Percentiles rank a stretch among this genome's conserved stretches.
phyloP scores from a whole-genome alignment of 2,888 invertebrate genomes.

The Globia sparganii region DNA sequence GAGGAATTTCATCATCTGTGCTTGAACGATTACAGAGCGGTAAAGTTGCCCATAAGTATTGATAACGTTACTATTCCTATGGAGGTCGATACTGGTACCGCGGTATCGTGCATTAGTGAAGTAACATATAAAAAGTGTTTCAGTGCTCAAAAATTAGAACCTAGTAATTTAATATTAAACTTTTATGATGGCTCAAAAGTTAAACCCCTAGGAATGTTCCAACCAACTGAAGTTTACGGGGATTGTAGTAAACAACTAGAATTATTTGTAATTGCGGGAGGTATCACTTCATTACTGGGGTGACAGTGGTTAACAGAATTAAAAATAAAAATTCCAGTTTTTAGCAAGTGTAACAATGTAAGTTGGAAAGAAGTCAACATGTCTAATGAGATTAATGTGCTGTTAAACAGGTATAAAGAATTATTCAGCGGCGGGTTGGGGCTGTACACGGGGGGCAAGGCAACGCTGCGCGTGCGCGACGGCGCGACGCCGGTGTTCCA shows the following conservation, averaged over 20 bases:
- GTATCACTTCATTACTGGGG: not conserved
- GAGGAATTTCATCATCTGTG: not conserved
- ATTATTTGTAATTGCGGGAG: not conserved
- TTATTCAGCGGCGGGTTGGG: not conserved
- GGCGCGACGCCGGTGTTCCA: conserved; percentile 11
- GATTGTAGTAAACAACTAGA: conserved; percentile 2
- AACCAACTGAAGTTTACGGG: too few species aligned
- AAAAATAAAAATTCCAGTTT: conserved; percentile 5
- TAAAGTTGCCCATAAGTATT: too few species aligned
- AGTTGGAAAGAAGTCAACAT: too few species aligned
- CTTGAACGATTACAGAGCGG: not conserved
- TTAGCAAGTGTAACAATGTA: too few species aligned
- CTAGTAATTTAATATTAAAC: not conserved
- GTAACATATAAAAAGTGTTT: not conserved
- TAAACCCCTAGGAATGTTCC: too few species aligned
- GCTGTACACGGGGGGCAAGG: not conserved
- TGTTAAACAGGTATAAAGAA: not conserved
- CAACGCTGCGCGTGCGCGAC: conserved; percentile 6
- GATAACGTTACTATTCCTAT: too few species aligned
- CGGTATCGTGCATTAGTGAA: not conserved
- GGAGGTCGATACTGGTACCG: not conserved
- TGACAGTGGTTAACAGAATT: not conserved
- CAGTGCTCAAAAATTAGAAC: not conserved
- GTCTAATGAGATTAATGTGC: too few species aligned
- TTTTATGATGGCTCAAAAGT: conserved; percentile 11